These are phyloP conservation scores for Merops nubicus DNA, from an alignment of 2,113 vertebrate species.

Conservation along the genomic window DNA sequence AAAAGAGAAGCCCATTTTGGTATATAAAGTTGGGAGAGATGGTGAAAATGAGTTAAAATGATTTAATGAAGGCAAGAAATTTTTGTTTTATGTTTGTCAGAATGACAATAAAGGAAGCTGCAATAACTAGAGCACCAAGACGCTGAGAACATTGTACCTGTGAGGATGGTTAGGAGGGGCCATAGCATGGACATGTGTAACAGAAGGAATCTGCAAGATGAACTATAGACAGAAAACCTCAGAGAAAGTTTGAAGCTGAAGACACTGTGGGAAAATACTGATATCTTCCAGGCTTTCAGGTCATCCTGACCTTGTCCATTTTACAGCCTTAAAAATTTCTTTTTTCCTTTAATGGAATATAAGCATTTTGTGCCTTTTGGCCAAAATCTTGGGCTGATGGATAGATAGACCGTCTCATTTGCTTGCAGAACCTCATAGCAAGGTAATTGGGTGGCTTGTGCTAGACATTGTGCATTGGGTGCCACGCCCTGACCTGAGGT, in stretches of 20 bases:
- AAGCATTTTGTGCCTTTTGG: not conserved
- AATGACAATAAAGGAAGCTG: not conserved
- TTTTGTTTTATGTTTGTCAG: not conserved
- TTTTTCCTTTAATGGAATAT: not conserved
- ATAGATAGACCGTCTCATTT: not conserved
- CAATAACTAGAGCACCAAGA: not conserved
- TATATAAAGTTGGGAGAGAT: not conserved
- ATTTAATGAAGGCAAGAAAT: not conserved
- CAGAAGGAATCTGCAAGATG: not conserved
- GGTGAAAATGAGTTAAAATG: not conserved
- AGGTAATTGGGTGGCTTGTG: not conserved
- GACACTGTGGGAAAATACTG: not conserved
- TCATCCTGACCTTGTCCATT: not conserved
- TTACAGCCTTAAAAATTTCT: not conserved
- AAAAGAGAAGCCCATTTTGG: not conserved
- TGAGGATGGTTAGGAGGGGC: not conserved
- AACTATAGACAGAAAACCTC: not conserved
- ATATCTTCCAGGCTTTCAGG: not conserved
- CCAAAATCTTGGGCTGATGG: not conserved
- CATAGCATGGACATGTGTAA: too few relatives aligned
- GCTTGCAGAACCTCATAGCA: not conserved
- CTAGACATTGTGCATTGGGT: fast-evolving
- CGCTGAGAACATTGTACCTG: not conserved
- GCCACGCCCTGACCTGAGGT: not conserved
- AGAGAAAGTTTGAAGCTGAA: not conserved